A percentile compares a stretch with the other conserved stretches of the same genome.
These are phyloP conservation scores for Thysanoteuthis rhombus DNA, from an alignment of 2,888 invertebrate species.

Conservation along the genomic window DNA sequence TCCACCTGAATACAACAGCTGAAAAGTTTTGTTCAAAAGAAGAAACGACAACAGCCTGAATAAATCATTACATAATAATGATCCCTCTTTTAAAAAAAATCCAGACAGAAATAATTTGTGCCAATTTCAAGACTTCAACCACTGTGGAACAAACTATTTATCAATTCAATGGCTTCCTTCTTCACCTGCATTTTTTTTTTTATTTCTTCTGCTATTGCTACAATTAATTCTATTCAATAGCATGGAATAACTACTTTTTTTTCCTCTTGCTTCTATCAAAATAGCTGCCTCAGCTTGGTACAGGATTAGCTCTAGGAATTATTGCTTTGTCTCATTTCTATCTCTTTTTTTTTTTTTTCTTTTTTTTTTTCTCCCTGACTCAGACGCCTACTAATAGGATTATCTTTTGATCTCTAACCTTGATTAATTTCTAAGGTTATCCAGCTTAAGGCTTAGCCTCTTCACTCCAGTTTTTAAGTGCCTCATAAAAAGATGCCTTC, in stretches of 20 bases:
- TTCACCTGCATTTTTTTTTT: background rate
- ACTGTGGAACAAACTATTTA: background rate
- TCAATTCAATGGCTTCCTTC: background rate
- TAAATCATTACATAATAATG: no score
- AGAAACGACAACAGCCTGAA: no score
- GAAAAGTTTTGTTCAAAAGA: no score
- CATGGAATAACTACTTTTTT: background rate
- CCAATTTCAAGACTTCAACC: no score
- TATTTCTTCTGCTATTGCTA: background rate
- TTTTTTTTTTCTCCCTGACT: background rate
- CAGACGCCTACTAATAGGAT: background rate
- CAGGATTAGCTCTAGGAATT: background rate
- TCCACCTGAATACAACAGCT: no score
- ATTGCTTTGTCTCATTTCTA: background rate
- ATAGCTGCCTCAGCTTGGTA: background rate
- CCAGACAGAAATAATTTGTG: no score
- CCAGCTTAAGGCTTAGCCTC: background rate
- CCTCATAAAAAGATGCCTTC: no score
- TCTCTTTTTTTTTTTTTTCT: no score
- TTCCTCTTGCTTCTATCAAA: background rate
- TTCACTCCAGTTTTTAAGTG: background rate
- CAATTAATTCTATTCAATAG: background rate
- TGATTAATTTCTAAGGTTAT: background rate
- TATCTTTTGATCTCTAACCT: background rate
- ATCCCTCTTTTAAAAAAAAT: no score